Evolutionary conservation across 1,140 invertebrate species (phyloP), one percentile per base, ranked within the genome.

Genomic region (Lepidurus apus): DNA sequence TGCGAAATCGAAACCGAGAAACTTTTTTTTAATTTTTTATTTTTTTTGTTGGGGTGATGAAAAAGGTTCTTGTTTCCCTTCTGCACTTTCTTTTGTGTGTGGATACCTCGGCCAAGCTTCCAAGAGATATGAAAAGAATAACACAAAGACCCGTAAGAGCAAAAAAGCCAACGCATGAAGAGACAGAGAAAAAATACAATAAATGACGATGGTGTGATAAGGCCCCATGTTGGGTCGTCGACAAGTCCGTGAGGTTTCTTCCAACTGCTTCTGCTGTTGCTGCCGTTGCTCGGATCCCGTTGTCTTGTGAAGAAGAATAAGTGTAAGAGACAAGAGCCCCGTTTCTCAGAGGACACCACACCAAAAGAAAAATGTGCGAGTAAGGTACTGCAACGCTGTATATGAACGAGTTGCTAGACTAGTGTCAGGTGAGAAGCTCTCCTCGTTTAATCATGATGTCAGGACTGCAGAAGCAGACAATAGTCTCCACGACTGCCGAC

Each of bases 161-260:
- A 47, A 47, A 17, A 10, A 47, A 17, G 10, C 45, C 45, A 47
- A 47, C 5, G 45, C 7, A 47, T 13, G 53, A 65, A 65, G 13
- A 9, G 21, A 9, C 53, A 65, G 21, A 65, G 21, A 65, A 65
- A 21, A 65, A 65, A 65, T n/a, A 65, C 21, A n/a, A 21, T 65
- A 65, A 65, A 21, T 65, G 53, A 65, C 53, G 53, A 65, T 65
- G 53, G 53, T 65, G 53, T 65, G 53, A 65, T 65, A 65, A 65
- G 13, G 0, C 53, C 53, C 53, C 53, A 65, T 17, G 53, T 65
- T 65, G 53, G 53, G 53, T 65, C 53, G 53, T 17, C 53, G 53
- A 65, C 53, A 65, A 65, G 53, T 65, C 21, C 53, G 21, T 65
- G 53, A 65, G 17, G 21, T 65, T 21, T 65, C 17, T 21, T 65